These are phyloP conservation scores for Eutolmus rufibarbis DNA, from an alignment of 2,888 invertebrate species.

Conservation along the genomic window DNA sequence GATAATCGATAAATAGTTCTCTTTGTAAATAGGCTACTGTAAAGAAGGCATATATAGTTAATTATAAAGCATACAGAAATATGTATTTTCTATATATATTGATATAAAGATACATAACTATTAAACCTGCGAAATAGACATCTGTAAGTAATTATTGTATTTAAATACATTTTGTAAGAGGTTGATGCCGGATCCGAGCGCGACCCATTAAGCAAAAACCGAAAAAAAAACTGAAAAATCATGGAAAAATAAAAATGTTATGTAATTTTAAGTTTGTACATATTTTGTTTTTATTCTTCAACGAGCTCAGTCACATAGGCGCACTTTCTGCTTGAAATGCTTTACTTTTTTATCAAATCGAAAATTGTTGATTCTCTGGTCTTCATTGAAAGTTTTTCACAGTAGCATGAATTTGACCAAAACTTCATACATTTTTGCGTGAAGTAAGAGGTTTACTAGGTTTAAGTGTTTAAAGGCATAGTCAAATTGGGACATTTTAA, in stretches of 20 bases:
- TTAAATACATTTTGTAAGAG: constrained; percentile 31
- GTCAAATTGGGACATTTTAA: no score
- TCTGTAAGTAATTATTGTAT: constrained; percentile 30
- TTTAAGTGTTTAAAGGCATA: no score
- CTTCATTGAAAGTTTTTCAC: neutral
- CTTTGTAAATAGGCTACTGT: constrained; percentile 18
- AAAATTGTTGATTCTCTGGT: neutral
- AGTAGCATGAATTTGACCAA: neutral
- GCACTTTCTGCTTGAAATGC: neutral
- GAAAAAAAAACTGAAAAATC: neutral
- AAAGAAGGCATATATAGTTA: neutral
- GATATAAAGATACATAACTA: constrained; percentile 4
- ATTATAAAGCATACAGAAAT: constrained; percentile 17
- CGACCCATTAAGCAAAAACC: neutral
- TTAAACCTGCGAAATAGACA: constrained; percentile 28
- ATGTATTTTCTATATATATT: constrained; percentile 25
- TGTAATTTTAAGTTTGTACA: constrained; percentile 40
- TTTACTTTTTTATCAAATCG: neutral
- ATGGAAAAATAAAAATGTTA: constrained; percentile 37
- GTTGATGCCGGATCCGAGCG: neutral
- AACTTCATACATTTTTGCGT: neutral
- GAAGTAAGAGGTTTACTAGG: no score
- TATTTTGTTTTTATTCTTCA: constrained; percentile 32
- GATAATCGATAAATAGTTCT: constrained; percentile 6
- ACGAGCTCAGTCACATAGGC: neutral